These are phyloP conservation scores for Leptinotarsa texana DNA, from an alignment of 1,140 invertebrate species.

Conservation along the genomic window DNA sequence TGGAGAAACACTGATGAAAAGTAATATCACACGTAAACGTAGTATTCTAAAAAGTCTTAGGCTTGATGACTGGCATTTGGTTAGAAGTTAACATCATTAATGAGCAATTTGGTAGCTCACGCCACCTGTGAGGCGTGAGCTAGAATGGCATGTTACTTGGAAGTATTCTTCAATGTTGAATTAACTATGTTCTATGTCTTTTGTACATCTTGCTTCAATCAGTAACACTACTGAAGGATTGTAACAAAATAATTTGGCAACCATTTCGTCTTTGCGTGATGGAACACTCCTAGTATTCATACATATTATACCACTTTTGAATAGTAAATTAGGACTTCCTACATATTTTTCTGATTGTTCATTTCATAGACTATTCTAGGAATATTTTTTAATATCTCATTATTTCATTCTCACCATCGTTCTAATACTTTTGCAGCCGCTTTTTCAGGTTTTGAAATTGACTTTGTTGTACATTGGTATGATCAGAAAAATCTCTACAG, in stretches of 20 bases:
- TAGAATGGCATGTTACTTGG: neutral
- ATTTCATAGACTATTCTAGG: neutral
- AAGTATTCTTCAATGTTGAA: neutral
- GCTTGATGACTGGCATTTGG: neutral
- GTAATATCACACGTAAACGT: no score
- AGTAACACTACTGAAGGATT: neutral
- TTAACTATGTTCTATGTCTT: slow-evolving; percentile 3
- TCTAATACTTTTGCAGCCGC: neutral
- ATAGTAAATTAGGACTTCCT: neutral
- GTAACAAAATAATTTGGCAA: neutral
- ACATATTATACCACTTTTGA: neutral
- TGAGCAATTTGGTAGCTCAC: neutral
- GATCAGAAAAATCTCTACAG: neutral
- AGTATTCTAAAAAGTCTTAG: no score
- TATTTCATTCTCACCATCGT: neutral
- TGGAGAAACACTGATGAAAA: no score
- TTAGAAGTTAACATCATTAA: neutral
- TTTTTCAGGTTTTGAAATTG: neutral
- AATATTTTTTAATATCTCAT: neutral
- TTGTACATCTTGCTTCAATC: neutral
- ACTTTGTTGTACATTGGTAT: neutral
- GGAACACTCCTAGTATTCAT: neutral
- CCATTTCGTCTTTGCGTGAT: slow-evolving; percentile 9
- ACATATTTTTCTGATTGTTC: neutral
- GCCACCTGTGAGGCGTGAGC: neutral